Percentiles rank a stretch among this genome's conserved stretches.
phyloP scores from a whole-genome alignment of 2,113 vertebrate genomes.

The Elephas maximus region DNA sequence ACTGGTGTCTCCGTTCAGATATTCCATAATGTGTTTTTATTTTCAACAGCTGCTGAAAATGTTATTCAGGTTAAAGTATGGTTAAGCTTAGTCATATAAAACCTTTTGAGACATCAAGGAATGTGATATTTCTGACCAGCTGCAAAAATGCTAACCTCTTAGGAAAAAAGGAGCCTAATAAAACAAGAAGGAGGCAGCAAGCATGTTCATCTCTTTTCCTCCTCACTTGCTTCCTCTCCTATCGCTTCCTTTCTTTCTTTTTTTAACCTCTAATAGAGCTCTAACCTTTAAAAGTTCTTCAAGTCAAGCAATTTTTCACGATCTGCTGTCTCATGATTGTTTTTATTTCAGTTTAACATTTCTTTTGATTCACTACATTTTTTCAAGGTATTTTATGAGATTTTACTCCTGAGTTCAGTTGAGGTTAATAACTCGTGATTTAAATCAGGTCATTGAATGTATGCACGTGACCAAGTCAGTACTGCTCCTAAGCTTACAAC shows the following conservation, averaged over 20 bases:
- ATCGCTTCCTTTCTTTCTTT: conserved; percentile 70
- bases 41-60: conserved; percentile 86
- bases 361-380: conserved; percentile 85
- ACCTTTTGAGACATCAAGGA: conserved; percentile 83
- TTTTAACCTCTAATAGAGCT: conserved; percentile 90
- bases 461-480: conserved; percentile 48
- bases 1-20: conserved; percentile 3
- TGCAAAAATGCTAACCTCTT: conserved; percentile 88
- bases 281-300: conserved; percentile 95
- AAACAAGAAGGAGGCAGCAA: conserved; percentile 84
- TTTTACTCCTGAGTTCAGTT: conserved; percentile 74
- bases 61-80: conserved; percentile 81
- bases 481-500: conserved; percentile 26
- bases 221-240: conserved; percentile 65
- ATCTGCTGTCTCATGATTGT: conserved; percentile 88
- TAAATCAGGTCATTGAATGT: conserved; percentile 73
- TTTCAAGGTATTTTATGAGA: conserved; percentile 82
- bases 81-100: conserved; percentile 85
- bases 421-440: conserved; percentile 80
- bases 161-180: conserved; percentile 82
- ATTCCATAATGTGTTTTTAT: conserved; percentile 79
- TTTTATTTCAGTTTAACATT: conserved; percentile 88
- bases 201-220: conserved; percentile 86
- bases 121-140: conserved; percentile 88
- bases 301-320: conserved; percentile 94